Percentiles rank a stretch among this genome's conserved stretches.
phyloP scores from a whole-genome alignment of 2,888 invertebrate species.

The Xestoiulus laeticollis region DNA sequence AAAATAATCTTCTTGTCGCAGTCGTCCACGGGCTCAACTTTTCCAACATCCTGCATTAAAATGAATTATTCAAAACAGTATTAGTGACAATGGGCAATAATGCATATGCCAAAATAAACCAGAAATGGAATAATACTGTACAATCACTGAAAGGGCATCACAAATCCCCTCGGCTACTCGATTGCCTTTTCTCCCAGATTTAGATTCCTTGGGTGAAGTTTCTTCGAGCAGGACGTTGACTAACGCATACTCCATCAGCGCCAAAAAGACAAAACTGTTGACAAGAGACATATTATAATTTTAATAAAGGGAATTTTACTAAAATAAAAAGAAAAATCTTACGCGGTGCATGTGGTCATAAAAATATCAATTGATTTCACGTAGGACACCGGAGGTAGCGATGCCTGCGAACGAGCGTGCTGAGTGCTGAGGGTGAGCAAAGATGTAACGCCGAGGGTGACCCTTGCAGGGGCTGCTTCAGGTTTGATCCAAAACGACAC shows the following conservation, averaged over 20 bases:
- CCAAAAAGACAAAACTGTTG: neutral
- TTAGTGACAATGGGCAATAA: neutral
- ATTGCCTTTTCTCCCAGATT: neutral
- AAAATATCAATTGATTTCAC: slow-evolving; percentile 54
- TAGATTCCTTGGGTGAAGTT: neutral
- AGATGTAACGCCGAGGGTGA: slow-evolving; percentile 59
- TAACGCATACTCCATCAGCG: neutral
- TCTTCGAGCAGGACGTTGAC: neutral
- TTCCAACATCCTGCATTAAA: neutral
- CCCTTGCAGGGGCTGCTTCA: slow-evolving; percentile 58
- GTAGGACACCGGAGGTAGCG: slow-evolving; percentile 58
- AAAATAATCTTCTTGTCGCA: neutral
- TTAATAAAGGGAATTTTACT: neutral
- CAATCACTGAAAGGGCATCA: neutral
- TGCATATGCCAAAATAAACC: neutral
- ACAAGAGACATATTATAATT: neutral
- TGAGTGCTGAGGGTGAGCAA: slow-evolving; percentile 59
- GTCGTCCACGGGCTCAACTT: neutral
- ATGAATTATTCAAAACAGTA: neutral
- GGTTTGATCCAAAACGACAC: slow-evolving; percentile 63
- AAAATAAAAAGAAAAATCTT: neutral
- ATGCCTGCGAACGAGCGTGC: slow-evolving; percentile 58
- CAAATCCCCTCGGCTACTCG: neutral
- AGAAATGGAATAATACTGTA: neutral
- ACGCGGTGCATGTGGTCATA: neutral